Base-by-base conservation (phyloP, 2,888 invertebrate species). In the Isoperla grammatica region DNA sequence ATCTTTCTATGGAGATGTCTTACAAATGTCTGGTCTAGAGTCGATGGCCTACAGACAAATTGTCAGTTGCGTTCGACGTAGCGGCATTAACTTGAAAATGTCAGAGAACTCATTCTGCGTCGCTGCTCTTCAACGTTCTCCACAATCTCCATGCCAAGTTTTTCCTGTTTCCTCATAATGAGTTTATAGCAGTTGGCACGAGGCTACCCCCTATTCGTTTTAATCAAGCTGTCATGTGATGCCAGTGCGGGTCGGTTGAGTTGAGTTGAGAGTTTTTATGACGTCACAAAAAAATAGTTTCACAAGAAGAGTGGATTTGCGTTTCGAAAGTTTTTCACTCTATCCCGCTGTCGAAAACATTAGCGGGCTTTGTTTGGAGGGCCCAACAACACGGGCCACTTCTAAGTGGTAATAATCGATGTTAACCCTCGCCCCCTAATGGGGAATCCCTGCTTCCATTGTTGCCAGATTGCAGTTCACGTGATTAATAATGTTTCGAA, bases 401-500 rank as follows among this genome's bases (percentile, higher is more conserved):
- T 48, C 37, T 63, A 63, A 63, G 60, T 56, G 57, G 60, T 55
- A 63, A 63, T 63, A 63, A 63, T 63, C 63, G 63, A 63, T 63
- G 63, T 42, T 40, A 59, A 50, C 55, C 20, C 60, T 20, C 58
- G 45, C 54, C 39, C 54, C 53, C 60, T 63, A 63, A 63, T 61
- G 59, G 60, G 60, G 63, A 63, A 61, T 56, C 60, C 63, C 63
- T 57, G 56, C 60, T 59, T 20, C 46, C 63, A 42, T 29, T 45
- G 63, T 63, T 63, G 63, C 63, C 63, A 63, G 54, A 57, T 56
- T 42, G 5, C 29, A 29, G n/a, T 50, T 5, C n/a, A 50, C 20
- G 13, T 29, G 2, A 50, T 50, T 50, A 50, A 50, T 35, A 50
- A 43, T 17, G 43, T 29, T 35, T 22, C 29, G 22, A 9, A 43